These are phyloP conservation scores for Podarcis cretensis DNA, from an alignment of 2,113 vertebrate genomes.

Conservation along the genomic window DNA sequence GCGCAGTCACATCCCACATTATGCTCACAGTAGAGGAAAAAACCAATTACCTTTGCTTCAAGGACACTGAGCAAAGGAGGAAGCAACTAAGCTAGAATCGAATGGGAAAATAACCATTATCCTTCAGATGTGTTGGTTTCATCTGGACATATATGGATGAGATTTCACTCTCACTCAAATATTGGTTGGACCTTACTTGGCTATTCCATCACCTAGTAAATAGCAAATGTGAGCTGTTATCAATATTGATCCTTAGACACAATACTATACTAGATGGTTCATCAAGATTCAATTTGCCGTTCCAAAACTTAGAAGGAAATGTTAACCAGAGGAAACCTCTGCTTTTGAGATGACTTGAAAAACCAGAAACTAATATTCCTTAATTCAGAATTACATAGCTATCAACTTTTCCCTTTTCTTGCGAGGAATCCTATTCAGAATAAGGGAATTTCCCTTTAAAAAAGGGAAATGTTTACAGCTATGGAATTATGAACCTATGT, in stretches of 20 bases:
- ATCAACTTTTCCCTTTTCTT: too few relatives aligned
- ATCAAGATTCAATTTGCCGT: conserved; percentile 50
- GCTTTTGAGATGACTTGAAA: not conserved
- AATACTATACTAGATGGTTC: conserved; percentile 52
- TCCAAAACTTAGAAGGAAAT: conserved; percentile 2
- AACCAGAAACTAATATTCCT: not conserved
- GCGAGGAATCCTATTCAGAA: too few relatives aligned
- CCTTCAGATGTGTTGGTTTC: conserved; percentile 45
- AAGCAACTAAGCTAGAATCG: conserved; percentile 46
- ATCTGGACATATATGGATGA: conserved; percentile 37
- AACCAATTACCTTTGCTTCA: conserved; percentile 67
- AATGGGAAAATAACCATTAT: conserved; percentile 52
- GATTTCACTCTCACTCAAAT: conserved; percentile 48
- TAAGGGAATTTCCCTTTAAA: too few relatives aligned
- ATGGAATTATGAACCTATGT: not conserved
- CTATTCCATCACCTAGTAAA: conserved; percentile 55
- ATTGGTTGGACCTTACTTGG: conserved; percentile 41
- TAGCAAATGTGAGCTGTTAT: conserved; percentile 53
- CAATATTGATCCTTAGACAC: conserved; percentile 57
- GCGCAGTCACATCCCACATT: conserved; percentile 47
- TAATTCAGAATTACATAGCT: too few relatives aligned
- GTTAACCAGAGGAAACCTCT: not conserved
- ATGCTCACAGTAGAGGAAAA: conserved; percentile 59
- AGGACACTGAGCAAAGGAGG: conserved; percentile 64
- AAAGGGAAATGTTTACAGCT: too few relatives aligned